Percentiles rank a stretch among this genome's conserved stretches.
These are phyloP conservation scores for Electrona antarctica DNA, from an alignment of 2,113 vertebrate genomes.

Conservation along the genomic window DNA sequence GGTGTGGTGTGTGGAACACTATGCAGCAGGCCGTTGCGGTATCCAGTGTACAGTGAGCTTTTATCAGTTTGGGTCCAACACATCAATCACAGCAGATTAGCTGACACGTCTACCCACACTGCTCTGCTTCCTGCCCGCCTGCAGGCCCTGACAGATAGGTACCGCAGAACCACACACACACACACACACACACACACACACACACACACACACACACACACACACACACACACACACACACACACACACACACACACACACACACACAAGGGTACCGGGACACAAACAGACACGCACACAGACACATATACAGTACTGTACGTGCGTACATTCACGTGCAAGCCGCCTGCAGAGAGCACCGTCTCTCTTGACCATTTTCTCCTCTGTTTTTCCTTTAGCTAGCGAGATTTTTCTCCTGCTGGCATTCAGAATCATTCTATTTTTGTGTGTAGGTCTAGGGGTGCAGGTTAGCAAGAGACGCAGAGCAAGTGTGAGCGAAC, in stretches of 20 bases:
- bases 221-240: neutral
- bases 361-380: slow-evolving; percentile 40
- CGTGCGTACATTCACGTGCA: too few relatives aligned
- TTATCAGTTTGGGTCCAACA: slow-evolving; percentile 56
- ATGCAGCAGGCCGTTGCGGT: slow-evolving; percentile 17
- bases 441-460: slow-evolving; percentile 28
- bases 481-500: neutral
- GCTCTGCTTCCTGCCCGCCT: slow-evolving; percentile 57
- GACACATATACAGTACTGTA: too few relatives aligned
- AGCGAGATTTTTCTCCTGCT: slow-evolving; percentile 47
- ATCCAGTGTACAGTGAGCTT: slow-evolving; percentile 53
- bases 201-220: neutral
- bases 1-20: neutral
- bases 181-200: slow-evolving; percentile 15
- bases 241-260: slow-evolving; percentile 32
- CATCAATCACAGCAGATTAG: slow-evolving; percentile 74
- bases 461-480: neutral
- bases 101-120: slow-evolving; percentile 72
- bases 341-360: too few relatives aligned
- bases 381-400: slow-evolving; percentile 35
- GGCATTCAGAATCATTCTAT: slow-evolving; percentile 43
- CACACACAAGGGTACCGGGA: neutral
- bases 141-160: slow-evolving; percentile 57
- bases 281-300: too few relatives aligned
- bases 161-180: slow-evolving; percentile 47